These are phyloP conservation scores for Aurelia aurita complex sp. Pacific DNA, from an alignment of 30 jellyfish, hydroid and myxozoan species.

Conservation along the genomic window DNA sequence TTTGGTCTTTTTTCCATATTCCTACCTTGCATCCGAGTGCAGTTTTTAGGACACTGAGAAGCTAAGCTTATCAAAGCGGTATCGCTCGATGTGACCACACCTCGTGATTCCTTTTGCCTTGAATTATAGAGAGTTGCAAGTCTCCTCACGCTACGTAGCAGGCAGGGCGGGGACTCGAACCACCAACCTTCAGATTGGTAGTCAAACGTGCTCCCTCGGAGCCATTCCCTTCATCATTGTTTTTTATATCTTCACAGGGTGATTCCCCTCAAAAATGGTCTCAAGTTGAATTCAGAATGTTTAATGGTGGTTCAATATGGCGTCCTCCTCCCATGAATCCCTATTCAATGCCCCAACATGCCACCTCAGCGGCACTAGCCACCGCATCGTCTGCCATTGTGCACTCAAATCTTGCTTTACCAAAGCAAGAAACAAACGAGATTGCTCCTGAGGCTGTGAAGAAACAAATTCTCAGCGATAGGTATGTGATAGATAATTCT, in stretches of 20 bases:
- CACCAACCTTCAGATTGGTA: too few relatives aligned
- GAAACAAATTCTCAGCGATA: constrained; percentile 62
- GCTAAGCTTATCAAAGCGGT: too few relatives aligned
- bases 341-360: constrained; percentile 60
- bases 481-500: constrained; percentile 9
- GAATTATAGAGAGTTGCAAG: too few relatives aligned
- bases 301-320: constrained; percentile 95
- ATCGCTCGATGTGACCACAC: too few relatives aligned
- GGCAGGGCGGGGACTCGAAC: too few relatives aligned
- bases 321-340: constrained; percentile 97
- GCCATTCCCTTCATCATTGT: too few relatives aligned
- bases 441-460: constrained; percentile 25
- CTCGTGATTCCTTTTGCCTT: too few relatives aligned
- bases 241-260: constrained; percentile 61
- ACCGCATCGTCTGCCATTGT: constrained; percentile 84
- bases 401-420: constrained; percentile 39
- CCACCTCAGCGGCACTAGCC: constrained; percentile 81
- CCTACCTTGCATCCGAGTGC: too few relatives aligned
- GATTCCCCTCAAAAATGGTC: constrained; percentile 96
- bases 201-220: too few relatives aligned
- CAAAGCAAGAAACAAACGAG: constrained; percentile 34
- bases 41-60: too few relatives aligned
- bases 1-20: too few relatives aligned
- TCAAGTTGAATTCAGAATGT: constrained; percentile 92
- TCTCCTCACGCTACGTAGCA: too few relatives aligned